Evolutionary conservation across 2,797 vertebrate genomes (phyloP).

Genomic region (Okamejei kenojei): DNA sequence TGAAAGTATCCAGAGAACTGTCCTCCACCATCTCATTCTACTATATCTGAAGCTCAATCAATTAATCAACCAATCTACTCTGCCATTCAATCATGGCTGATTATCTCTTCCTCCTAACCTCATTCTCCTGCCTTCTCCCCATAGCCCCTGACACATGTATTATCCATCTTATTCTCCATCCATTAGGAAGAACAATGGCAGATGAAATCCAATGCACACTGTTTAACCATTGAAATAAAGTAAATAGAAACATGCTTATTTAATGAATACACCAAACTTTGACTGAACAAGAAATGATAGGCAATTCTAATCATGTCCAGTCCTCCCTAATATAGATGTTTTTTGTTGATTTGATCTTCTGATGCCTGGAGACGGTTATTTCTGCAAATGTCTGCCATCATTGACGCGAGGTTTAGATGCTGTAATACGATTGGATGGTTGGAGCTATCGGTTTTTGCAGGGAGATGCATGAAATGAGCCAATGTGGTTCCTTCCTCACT

Average conservation of each 20-base stretch:
- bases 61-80: no score
- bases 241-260: not conserved
- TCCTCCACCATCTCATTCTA: no score
- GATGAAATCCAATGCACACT: not conserved
- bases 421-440: not conserved
- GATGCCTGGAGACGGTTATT: no score
- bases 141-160: no score
- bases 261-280: not conserved
- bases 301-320: not conserved
- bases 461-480: not conserved
- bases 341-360: not conserved
- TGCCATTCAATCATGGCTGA: no score
- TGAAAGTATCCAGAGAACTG: no score
- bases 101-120: no score
- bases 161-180: not conserved
- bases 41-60: no score
- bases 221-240: not conserved
- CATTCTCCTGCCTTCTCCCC: no score
- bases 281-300: not conserved
- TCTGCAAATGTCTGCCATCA: not conserved
- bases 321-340: not conserved
- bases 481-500: not conserved
- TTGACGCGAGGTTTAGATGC: not conserved
- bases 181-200: not conserved
- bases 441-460: not conserved